Evolutionary conservation across 37 sponge, comb jelly and placozoan species (phyloP).

Genomic region (Ianthella basta): DNA sequence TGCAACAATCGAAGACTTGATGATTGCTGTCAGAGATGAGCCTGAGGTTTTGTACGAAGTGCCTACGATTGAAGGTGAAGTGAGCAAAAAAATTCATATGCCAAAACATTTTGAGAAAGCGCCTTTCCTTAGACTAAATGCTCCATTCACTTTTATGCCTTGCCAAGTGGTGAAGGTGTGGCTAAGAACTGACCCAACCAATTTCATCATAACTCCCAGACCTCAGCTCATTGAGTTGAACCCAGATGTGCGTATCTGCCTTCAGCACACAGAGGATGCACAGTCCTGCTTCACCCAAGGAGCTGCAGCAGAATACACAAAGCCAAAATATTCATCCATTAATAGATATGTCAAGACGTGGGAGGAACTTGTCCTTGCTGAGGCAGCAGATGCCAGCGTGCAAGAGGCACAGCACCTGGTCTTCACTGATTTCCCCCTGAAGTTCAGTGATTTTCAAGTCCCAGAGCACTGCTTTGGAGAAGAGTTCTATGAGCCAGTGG

Average conservation of each 20-base stretch:
- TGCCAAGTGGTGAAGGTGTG: conserved; percentile 48
- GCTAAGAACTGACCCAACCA: conserved; percentile 44
- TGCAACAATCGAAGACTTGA: too few species aligned
- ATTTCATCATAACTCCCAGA: conserved; percentile 40
- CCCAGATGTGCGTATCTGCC: conserved; percentile 52
- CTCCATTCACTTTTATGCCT: conserved; percentile 13
- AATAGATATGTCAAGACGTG: conserved; percentile 52
- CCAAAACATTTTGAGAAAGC: not conserved
- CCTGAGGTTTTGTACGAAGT: too few species aligned
- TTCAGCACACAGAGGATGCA: conserved; percentile 69
- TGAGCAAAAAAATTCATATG: not conserved
- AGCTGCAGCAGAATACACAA: conserved; percentile 35
- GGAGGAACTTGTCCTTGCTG: conserved; percentile 68
- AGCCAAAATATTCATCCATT: conserved; percentile 26
- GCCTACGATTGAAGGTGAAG: not conserved
- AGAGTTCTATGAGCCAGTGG: conserved; percentile 39
- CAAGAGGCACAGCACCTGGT: conserved; percentile 19
- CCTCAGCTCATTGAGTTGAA: conserved; percentile 62
- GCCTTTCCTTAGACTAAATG: not conserved
- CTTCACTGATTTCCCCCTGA: conserved; percentile 42
- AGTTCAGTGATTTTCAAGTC: conserved; percentile 30
- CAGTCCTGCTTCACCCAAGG: conserved; percentile 65
- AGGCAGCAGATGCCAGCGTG: conserved; percentile 60
- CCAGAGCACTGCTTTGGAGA: conserved; percentile 29
- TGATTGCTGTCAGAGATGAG: too few species aligned